These are phyloP conservation scores for Salvelinus alpinus DNA, from an alignment of 2,113 vertebrate genomes.

Conservation along the genomic window DNA sequence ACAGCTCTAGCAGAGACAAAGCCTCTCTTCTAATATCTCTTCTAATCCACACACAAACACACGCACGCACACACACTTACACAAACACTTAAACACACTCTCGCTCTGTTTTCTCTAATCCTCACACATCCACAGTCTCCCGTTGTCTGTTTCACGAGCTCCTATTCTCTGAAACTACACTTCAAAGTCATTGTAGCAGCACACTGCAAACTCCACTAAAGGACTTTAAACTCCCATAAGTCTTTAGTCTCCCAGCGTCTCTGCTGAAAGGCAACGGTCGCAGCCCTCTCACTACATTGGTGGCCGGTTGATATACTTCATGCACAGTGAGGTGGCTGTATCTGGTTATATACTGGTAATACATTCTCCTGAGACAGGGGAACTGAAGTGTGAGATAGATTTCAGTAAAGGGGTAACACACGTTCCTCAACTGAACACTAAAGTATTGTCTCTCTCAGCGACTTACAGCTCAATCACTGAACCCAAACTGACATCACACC, in stretches of 20 bases:
- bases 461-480: background rate
- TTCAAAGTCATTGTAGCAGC: constrained; percentile 66
- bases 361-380: too few relatives aligned
- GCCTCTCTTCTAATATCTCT: constrained; percentile 53
- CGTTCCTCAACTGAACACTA: too few relatives aligned
- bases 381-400: too few relatives aligned
- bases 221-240: constrained; percentile 62
- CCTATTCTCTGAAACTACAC: constrained; percentile 65
- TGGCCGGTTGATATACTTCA: constrained; percentile 45
- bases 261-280: constrained; percentile 43
- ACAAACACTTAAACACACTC: too few relatives aligned
- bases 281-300: constrained; percentile 54
- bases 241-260: constrained; percentile 52
- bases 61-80: background rate
- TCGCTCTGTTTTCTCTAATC: constrained; percentile 58
- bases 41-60: constrained; percentile 45
- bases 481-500: background rate
- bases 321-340: too few relatives aligned
- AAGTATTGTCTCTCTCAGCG: background rate
- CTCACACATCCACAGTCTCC: constrained; percentile 51
- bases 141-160: constrained; percentile 59
- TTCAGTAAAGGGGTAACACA: too few relatives aligned
- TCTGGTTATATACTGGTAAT: too few relatives aligned
- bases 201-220: constrained; percentile 59
- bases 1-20: constrained; percentile 59